These are phyloP conservation scores for Glaucopsyche alexis DNA, from an alignment of 2,888 invertebrate genomes.

Conservation along the genomic window DNA sequence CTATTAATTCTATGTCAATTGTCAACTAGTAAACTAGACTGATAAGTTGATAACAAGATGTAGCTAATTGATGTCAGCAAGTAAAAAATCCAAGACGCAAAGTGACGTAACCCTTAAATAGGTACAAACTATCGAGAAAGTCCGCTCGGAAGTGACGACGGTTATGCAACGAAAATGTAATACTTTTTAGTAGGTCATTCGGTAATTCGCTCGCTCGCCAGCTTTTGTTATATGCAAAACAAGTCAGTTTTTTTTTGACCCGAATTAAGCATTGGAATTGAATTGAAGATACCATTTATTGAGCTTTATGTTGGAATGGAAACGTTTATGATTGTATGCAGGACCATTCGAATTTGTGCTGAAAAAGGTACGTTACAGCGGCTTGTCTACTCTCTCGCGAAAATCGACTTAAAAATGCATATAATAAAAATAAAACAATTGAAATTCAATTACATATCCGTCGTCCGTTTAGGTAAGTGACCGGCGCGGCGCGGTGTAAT, in stretches of 20 bases:
- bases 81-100: slow-evolving; percentile 14
- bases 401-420: no score
- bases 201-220: slow-evolving; percentile 11
- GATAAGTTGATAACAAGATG: neutral
- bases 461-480: neutral
- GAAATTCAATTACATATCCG: neutral
- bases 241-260: neutral
- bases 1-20: neutral
- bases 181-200: slow-evolving; percentile 24
- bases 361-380: no score
- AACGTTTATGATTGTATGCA: neutral
- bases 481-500: slow-evolving; percentile 1
- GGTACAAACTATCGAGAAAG: slow-evolving; percentile 24
- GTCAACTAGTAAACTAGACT: neutral
- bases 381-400: no score
- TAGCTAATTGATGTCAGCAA: neutral
- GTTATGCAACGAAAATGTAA: slow-evolving; percentile 20
- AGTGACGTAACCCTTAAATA: slow-evolving; percentile 12
- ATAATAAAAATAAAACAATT: no score
- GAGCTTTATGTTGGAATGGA: neutral
- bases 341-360: no score
- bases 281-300: neutral
- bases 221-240: slow-evolving; percentile 6
- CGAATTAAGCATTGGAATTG: neutral
- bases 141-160: slow-evolving; percentile 21